Evolutionary conservation across 2,797 vertebrate species (phyloP), one percentile per base, ranked within the genome.

Genomic region (Ptychobarbus kaznakovi): DNA sequence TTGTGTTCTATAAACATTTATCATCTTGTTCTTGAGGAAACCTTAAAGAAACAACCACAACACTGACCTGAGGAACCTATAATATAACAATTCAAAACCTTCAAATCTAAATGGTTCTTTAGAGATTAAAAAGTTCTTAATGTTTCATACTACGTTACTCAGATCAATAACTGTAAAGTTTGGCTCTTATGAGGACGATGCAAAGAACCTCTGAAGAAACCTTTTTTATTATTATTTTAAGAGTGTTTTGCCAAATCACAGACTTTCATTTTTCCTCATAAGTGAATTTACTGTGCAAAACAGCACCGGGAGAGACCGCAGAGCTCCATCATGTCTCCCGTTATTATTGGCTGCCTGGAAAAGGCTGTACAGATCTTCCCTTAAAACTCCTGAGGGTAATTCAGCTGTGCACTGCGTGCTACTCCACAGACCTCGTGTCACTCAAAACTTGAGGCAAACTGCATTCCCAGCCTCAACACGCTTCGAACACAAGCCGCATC

Each of bases 291-390:
- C 56, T 38, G 80, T 73, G 6, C 12, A 61, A 15, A 10, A 51
- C 79, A 53, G 2, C 38, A 42, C n/a, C n/a, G 90, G 91, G 91
- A 92, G 89, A 81, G 42, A 91, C 86, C 85, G 85, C 90, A 86
- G 76, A 87, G 88, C 89, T 91, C 87, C 87, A 88, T 90, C 84
- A 85, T 88, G 90, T 92, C 89, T 90, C 73, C 79, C 69, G 84
- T 89, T 89, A 91, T 94, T 93, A 92, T 88, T 89, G 90, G 86
- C 89, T 83, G 90, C 88, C 87, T 89, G 86, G 86, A 86, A 91
- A 90, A 93, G 88, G 91, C 89, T 89, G 87, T 88, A 90, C 90
- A 93, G 92, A 91, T 90, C 91, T 91, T 89, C 93, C 90, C 91
- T 93, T 92, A 91, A 70, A 85, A 88, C 86, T 92, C 72, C 88